A percentile compares a stretch with the other conserved stretches of the same genome.
Conservation (phyloP, 2,113 vertebrate genomes). For the Odontophorus gujanensis region DNA sequence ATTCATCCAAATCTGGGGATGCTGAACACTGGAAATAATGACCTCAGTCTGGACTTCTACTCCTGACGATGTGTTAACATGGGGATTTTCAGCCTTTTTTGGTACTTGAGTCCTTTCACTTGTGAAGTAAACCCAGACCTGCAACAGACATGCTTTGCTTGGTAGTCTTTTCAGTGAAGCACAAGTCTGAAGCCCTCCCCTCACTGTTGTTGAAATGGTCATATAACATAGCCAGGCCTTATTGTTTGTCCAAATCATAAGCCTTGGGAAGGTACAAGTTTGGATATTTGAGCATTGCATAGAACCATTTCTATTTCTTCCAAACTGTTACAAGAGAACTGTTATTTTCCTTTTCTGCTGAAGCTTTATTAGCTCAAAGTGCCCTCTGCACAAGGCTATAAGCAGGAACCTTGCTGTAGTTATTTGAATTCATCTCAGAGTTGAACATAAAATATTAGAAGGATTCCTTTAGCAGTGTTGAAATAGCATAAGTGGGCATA, state of each 20-base stretch:
- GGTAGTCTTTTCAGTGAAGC: not conserved
- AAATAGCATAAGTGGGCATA: constrained; percentile 56
- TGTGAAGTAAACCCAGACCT: not conserved
- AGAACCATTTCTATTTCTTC: not conserved
- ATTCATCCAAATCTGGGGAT: not conserved
- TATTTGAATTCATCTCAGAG: not conserved
- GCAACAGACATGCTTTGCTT: not conserved
- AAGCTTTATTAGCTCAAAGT: not conserved
- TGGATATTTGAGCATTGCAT: rapidly evolving
- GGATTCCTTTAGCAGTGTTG: constrained; percentile 47
- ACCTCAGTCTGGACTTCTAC: not conserved
- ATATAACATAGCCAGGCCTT: not conserved
- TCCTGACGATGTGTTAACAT: rapidly evolving
- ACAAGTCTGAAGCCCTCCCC: not conserved
- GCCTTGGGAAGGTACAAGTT: not conserved
- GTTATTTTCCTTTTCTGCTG: not conserved
- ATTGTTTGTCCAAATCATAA: not conserved
- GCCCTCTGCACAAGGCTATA: not conserved
- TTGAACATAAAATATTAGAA: constrained; percentile 21
- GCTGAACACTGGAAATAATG: rapidly evolving
- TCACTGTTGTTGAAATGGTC: not conserved
- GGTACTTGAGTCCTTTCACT: rapidly evolving
- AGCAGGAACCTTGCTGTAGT: not conserved
- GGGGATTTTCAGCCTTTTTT: not conserved
- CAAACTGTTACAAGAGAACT: not conserved